Evolutionary conservation across 2,113 vertebrate genomes (phyloP).

Genomic region (Rhombomys opimus): DNA sequence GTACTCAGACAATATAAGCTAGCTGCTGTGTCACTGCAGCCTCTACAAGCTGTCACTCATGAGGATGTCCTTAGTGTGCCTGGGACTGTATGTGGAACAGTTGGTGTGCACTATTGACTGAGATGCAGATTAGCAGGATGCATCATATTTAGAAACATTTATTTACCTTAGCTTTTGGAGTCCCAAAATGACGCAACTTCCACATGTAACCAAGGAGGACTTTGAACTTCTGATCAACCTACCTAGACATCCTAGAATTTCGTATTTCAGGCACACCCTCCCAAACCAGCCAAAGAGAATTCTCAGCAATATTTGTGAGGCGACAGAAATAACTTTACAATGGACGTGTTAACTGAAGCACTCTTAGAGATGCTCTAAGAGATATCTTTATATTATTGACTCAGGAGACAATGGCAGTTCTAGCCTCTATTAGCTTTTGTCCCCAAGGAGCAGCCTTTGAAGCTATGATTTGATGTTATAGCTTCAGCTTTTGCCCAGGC

Average conservation of each 20-base stretch:
- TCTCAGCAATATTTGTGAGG: neutral
- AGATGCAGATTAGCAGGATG: neutral
- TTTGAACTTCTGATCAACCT: neutral
- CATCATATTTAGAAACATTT: neutral
- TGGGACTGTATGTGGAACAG: neutral
- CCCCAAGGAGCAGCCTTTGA: conserved; percentile 58
- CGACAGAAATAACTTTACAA: conserved; percentile 31
- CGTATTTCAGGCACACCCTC: neutral
- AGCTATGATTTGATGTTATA: conserved; percentile 60
- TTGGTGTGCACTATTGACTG: neutral
- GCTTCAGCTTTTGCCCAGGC: conserved; percentile 31
- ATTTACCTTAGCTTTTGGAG: neutral
- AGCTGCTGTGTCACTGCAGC: too few relatives aligned
- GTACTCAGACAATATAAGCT: too few relatives aligned
- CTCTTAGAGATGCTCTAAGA: neutral
- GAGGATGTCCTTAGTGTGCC: neutral
- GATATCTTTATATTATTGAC: conserved; percentile 45
- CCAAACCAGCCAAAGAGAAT: neutral
- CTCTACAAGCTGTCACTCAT: neutral
- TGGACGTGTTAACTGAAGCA: conserved; percentile 11
- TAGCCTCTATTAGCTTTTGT: conserved; percentile 61
- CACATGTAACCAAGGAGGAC: neutral
- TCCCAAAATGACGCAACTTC: neutral
- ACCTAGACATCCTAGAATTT: neutral
- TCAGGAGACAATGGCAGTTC: conserved; percentile 47